These are phyloP conservation scores for Xiphorhynchus elegans DNA, from an alignment of 2,113 vertebrate genomes.

Conservation along the genomic window DNA sequence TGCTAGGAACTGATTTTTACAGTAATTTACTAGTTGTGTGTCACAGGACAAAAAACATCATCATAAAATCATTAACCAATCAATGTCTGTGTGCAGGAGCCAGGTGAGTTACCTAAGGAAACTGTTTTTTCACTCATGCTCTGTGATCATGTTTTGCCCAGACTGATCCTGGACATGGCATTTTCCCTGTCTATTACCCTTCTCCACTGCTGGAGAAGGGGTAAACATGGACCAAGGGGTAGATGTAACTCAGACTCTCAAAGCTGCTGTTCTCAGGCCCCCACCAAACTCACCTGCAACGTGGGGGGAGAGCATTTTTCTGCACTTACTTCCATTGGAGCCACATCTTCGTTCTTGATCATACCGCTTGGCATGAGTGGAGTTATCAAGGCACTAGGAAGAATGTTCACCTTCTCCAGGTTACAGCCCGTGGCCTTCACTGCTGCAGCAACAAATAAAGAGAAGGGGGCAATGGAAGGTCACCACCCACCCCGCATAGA, in stretches of 20 bases:
- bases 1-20: background rate
- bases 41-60: background rate
- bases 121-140: background rate
- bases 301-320: conserved; percentile 81
- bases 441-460: conserved; percentile 58
- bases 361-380: conserved; percentile 83
- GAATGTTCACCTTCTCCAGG: conserved; percentile 83
- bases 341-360: conserved; percentile 93
- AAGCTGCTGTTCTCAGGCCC: background rate
- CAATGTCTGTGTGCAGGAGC: background rate
- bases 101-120: background rate
- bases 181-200: background rate
- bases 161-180: fast-evolving
- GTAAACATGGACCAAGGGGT: background rate
- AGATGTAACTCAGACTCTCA: background rate
- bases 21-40: background rate
- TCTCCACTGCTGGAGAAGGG: background rate
- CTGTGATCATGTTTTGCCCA: background rate
- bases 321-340: conserved; percentile 94
- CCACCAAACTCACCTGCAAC: conserved; percentile 79
- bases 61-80: background rate
- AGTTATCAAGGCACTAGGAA: conserved; percentile 85
- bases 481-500: background rate
- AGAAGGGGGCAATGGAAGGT: background rate
- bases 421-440: conserved; percentile 80